phyloP scores from a whole-genome alignment of 2,113 vertebrate genomes.

The Marmota monax region DNA sequence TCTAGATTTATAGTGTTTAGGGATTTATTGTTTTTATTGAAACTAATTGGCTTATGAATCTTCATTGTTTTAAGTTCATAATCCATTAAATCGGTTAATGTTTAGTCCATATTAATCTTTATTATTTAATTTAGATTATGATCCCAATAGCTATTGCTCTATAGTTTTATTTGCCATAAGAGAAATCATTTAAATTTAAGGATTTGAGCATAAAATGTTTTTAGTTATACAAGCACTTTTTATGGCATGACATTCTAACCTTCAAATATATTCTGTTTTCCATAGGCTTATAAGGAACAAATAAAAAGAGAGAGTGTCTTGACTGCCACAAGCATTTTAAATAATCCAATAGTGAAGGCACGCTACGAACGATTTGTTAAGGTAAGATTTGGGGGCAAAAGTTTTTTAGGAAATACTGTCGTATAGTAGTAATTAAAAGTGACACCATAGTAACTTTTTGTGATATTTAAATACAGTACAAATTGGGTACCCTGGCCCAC shows the following conservation, averaged over 20 bases:
- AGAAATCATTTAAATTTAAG: slow-evolving; percentile 56
- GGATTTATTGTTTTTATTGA: not conserved
- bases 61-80: not conserved
- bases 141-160: not conserved
- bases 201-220: slow-evolving; percentile 28
- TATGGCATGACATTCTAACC: not conserved
- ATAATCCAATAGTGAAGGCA: slow-evolving; percentile 92
- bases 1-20: not conserved
- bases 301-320: slow-evolving; percentile 94
- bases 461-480: slow-evolving; percentile 33
- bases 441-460: not conserved
- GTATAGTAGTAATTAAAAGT: slow-evolving; percentile 25
- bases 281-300: slow-evolving; percentile 92
- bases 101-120: too few relatives aligned
- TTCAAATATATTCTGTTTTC: slow-evolving; percentile 56
- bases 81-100: not conserved
- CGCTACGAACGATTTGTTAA: slow-evolving; percentile 93
- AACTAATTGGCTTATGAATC: not conserved
- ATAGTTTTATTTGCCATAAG: slow-evolving; percentile 25
- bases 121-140: not conserved
- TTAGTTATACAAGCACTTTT: slow-evolving; percentile 43
- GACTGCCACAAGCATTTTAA: slow-evolving; percentile 94
- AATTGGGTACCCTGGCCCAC: not conserved
- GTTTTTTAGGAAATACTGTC: not conserved
- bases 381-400: slow-evolving; percentile 85